These are phyloP conservation scores for Nothoprocta perdicaria DNA, from an alignment of 2,113 vertebrate genomes.

Conservation along the genomic window DNA sequence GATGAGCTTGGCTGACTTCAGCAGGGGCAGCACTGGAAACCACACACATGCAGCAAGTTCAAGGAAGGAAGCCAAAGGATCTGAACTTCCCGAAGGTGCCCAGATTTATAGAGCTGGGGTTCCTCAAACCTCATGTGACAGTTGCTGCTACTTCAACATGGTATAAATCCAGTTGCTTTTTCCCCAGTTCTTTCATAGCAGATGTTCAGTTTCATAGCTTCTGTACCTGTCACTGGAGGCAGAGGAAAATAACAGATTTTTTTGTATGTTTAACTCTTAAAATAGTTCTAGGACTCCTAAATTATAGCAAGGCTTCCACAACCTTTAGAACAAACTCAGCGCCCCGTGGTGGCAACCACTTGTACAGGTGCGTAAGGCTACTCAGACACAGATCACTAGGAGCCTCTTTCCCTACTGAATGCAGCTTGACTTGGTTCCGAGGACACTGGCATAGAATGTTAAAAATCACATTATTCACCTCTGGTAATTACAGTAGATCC, in stretches of 20 bases:
- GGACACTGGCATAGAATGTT: background rate
- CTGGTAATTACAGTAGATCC: background rate
- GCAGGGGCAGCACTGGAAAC: constrained; percentile 1
- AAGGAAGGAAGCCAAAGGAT: background rate
- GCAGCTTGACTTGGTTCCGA: background rate
- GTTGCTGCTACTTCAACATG: background rate
- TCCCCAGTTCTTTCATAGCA: background rate
- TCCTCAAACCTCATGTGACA: background rate
- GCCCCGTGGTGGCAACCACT: background rate
- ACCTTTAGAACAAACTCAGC: background rate
- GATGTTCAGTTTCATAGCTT: background rate
- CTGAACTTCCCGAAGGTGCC: background rate
- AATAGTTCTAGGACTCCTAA: background rate
- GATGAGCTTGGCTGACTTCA: constrained; percentile 21
- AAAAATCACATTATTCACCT: background rate
- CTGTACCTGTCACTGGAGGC: background rate
- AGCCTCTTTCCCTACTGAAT: background rate
- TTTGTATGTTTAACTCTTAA: background rate
- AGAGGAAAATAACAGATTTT: background rate
- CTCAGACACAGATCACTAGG: background rate
- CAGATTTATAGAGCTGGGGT: background rate
- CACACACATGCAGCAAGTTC: background rate
- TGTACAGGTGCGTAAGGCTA: background rate
- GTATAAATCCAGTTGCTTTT: constrained; percentile 9
- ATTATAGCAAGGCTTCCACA: background rate